Percentiles rank a stretch among this genome's conserved stretches.
Evolutionary conservation across 2,888 invertebrate species (phyloP).

Genomic region (Cosmopolites sordidus): DNA sequence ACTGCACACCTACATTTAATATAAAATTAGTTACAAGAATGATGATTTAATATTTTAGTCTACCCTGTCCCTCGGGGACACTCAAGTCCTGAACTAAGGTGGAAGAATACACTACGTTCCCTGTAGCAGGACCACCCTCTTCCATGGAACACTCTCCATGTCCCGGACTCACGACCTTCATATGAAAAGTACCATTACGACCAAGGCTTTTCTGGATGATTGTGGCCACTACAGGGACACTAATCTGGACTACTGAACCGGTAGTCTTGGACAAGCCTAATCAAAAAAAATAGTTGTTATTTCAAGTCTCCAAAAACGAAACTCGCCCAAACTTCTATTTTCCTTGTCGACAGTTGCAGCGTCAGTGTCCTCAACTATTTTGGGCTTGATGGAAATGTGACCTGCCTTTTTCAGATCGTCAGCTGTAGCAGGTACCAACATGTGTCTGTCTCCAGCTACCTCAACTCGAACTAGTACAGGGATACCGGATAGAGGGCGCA

Average conservation of each 20-base stretch:
- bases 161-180: constrained; percentile 46
- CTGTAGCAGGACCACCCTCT: constrained; percentile 7
- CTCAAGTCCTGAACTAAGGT: constrained; percentile 14
- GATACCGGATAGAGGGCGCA: constrained; percentile 62
- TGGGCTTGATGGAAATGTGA: constrained; percentile 52
- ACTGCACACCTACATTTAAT: too few species aligned
- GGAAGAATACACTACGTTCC: constrained; percentile 30
- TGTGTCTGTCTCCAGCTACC: constrained; percentile 49
- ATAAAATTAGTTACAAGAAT: too few species aligned
- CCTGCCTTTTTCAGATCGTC: constrained; percentile 65
- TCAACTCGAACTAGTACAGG: constrained; percentile 65
- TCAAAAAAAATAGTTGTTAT: background rate
- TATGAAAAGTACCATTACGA: constrained; percentile 39
- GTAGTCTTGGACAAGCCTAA: constrained; percentile 6
- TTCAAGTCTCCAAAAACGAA: background rate
- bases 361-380: constrained; percentile 22
- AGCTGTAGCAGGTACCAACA: constrained; percentile 68
- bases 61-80: too few species aligned
- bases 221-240: constrained; percentile 48
- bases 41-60: too few species aligned
- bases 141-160: constrained; percentile 32
- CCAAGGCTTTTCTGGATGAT: constrained; percentile 44
- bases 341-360: constrained; percentile 16
- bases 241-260: constrained; percentile 45
- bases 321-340: constrained; percentile 1